Evolutionary conservation across 2,888 invertebrate genomes (phyloP).

Genomic region (Pogonocherus hispidulus): DNA sequence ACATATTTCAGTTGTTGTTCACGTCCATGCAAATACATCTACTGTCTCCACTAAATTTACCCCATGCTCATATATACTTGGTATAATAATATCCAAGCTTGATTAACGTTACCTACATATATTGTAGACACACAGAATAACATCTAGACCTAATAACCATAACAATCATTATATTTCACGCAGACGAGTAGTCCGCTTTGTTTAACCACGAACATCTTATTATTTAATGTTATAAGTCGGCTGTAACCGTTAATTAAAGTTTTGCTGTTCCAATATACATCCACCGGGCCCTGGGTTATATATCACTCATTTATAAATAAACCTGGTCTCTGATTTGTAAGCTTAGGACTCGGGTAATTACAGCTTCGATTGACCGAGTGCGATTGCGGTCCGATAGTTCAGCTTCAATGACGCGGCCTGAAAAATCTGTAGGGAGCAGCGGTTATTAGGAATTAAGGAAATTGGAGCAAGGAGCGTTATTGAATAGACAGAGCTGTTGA

Average conservation of each 20-base stretch:
- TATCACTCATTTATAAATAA: conserved; percentile 36
- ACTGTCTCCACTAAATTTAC: too few species aligned
- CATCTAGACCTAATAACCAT: neutral
- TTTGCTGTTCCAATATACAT: conserved; percentile 29
- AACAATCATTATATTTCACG: neutral
- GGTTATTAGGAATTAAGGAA: neutral
- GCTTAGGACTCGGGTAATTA: conserved; percentile 35
- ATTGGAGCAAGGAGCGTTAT: neutral
- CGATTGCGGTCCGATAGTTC: conserved; percentile 14
- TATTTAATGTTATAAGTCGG: neutral
- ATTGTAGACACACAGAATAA: neutral
- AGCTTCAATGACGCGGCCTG: neutral
- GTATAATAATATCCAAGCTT: too few species aligned
- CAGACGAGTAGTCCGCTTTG: neutral
- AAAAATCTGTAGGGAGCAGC: neutral
- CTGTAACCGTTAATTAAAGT: conserved; percentile 30
- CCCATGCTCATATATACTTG: too few species aligned
- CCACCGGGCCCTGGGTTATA: conserved; percentile 25
- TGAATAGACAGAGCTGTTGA: neutral
- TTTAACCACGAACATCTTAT: neutral
- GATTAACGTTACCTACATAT: too few species aligned
- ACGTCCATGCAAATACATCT: too few species aligned
- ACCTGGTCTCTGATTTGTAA: conserved; percentile 34
- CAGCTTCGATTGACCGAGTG: conserved; percentile 24
- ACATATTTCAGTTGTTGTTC: too few species aligned